Evolutionary conservation across 2,888 invertebrate species (phyloP).

Genomic region (Epirrhoe tristata): DNA sequence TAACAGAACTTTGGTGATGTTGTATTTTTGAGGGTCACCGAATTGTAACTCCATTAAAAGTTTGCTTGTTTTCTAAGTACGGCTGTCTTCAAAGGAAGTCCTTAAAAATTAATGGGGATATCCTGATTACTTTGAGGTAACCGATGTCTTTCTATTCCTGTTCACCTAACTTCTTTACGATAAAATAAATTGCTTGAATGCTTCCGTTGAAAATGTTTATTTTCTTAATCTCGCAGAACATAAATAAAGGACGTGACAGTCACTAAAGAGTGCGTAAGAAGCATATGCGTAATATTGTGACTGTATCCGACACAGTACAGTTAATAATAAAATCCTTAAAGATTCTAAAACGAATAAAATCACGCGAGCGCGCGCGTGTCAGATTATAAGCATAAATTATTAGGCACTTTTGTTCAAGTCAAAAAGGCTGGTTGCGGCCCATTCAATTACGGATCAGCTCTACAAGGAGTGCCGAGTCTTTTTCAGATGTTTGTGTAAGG

Average conservation of each 20-base stretch:
- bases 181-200: conserved; percentile 28
- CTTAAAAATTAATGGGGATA: conserved; percentile 83
- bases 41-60: conserved; percentile 83
- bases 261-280: conserved; percentile 68
- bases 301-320: conserved; percentile 69
- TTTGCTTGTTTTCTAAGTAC: conserved; percentile 78
- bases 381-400: conserved; percentile 85
- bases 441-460: conserved; percentile 80
- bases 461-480: conserved; percentile 83
- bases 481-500: conserved; percentile 84
- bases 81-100: conserved; percentile 78
- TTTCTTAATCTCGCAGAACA: conserved; percentile 60
- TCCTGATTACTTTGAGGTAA: conserved; percentile 75
- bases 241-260: conserved; percentile 67
- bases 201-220: conserved; percentile 48
- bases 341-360: conserved; percentile 74
- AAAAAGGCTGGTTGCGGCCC: conserved; percentile 71
- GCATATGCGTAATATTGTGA: conserved; percentile 76
- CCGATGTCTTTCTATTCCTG: conserved; percentile 63
- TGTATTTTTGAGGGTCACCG: conserved; percentile 70
- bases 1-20: conserved; percentile 47
- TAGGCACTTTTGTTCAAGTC: conserved; percentile 82
- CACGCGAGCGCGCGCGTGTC: conserved; percentile 70
- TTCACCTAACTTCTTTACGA: conserved; percentile 58
- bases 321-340: conserved; percentile 77